A percentile compares a stretch with the other conserved stretches of the same genome.
Evolutionary conservation across 2,888 invertebrate genomes (phyloP).

Genomic region (Cantharis rufa): DNA sequence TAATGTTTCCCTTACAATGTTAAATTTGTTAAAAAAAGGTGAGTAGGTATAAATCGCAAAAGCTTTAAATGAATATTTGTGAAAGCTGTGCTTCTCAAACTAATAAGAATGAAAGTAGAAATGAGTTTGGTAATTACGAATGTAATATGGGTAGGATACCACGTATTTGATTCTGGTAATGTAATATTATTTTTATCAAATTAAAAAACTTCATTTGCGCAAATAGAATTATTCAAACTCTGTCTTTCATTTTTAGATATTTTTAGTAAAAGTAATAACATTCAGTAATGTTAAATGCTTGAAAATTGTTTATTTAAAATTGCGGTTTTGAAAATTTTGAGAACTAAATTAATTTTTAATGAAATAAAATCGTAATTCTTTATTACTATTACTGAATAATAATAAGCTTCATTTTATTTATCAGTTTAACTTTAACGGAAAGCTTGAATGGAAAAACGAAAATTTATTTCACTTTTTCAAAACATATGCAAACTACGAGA

Average conservation of each 20-base stretch:
- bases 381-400: neutral
- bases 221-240: neutral
- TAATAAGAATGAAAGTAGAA: neutral
- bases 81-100: neutral
- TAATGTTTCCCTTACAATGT: neutral
- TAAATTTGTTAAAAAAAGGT: neutral
- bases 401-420: neutral
- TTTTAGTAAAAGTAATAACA: neutral
- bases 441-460: too few relatives aligned
- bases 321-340: neutral
- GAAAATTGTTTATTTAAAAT: neutral
- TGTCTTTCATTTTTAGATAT: too few relatives aligned
- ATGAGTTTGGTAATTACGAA: neutral
- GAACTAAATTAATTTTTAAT: neutral
- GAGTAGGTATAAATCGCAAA: neutral
- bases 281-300: neutral
- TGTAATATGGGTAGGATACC: neutral
- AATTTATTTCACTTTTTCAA: too few relatives aligned
- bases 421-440: too few relatives aligned
- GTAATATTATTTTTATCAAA: neutral
- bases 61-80: neutral
- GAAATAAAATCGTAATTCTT: too few relatives aligned
- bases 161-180: neutral
- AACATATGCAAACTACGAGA: too few relatives aligned
- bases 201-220: neutral